Percentiles rank a stretch among this genome's conserved stretches.
These are phyloP conservation scores for Hipparchia semele DNA, from an alignment of 2,888 invertebrate genomes.

Conservation along the genomic window DNA sequence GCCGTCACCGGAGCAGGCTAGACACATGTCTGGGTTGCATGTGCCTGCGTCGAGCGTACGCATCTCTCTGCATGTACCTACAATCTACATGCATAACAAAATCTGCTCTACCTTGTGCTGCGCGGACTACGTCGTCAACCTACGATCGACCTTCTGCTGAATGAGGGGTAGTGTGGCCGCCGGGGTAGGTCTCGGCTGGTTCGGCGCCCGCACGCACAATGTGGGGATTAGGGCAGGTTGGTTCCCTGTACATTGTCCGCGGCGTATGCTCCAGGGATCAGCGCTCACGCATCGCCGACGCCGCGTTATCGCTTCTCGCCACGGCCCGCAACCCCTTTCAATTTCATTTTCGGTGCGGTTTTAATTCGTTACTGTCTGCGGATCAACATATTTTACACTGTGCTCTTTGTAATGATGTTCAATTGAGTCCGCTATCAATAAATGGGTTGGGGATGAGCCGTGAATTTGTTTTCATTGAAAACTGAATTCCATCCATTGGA, in stretches of 20 bases:
- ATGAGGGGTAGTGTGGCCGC: conserved; percentile 41
- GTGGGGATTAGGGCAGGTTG: conserved; percentile 69
- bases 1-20: no score
- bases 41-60: no score
- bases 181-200: conserved; percentile 49
- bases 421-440: conserved; percentile 65
- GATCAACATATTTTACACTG: conserved; percentile 75
- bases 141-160: no score
- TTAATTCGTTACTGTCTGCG: conserved; percentile 69
- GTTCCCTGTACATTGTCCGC: conserved; percentile 61
- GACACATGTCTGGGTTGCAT: no score
- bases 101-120: no score
- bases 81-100: no score
- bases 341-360: conserved; percentile 62
- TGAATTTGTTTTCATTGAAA: conserved; percentile 34
- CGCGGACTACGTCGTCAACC: no score
- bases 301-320: conserved; percentile 66
- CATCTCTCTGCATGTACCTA: no score
- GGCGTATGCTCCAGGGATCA: conserved; percentile 55
- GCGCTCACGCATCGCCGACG: conserved; percentile 59
- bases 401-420: conserved; percentile 62
- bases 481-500: neutral
- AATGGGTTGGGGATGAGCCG: conserved; percentile 60
- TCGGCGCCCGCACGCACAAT: conserved; percentile 53
- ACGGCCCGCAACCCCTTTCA: conserved; percentile 68